Evolutionary conservation across 2,888 invertebrate species (phyloP).

Genomic region (Zelleria hepariella): DNA sequence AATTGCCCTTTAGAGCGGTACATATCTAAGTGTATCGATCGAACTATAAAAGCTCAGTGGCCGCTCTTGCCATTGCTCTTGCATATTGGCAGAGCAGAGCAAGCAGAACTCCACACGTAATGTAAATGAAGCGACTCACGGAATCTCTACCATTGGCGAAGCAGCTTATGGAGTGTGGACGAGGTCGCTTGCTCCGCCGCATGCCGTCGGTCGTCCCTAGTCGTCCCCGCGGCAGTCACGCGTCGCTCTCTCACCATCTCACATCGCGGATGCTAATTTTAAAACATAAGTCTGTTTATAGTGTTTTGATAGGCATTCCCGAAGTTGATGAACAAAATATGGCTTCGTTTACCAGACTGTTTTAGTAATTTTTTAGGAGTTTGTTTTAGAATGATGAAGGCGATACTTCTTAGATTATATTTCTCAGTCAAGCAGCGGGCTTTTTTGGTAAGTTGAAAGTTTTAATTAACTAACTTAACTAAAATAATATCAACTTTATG

Average conservation of each 20-base stretch:
- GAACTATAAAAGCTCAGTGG: too few relatives aligned
- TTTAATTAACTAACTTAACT: neutral
- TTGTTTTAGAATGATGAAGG: neutral
- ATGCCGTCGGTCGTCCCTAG: neutral
- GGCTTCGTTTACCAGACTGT: neutral
- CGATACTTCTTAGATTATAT: neutral
- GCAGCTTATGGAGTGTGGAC: neutral
- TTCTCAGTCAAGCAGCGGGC: conserved; percentile 33
- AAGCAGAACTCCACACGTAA: too few relatives aligned
- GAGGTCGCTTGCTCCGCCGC: neutral
- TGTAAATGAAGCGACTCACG: too few relatives aligned
- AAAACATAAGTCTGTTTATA: neutral
- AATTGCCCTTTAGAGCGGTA: too few relatives aligned
- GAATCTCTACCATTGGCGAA: neutral
- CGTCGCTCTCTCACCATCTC: neutral
- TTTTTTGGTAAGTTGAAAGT: conserved; percentile 41
- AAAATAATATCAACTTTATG: neutral
- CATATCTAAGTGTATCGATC: too few relatives aligned
- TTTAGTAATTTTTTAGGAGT: neutral
- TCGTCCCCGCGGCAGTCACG: neutral
- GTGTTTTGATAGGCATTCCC: neutral
- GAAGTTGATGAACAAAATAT: neutral
- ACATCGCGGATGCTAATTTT: neutral
- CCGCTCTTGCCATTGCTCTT: too few relatives aligned
- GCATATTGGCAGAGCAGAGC: too few relatives aligned